Conservation (phyloP, 2,888 invertebrate genomes). For the Ophioninae sp. region DNA sequence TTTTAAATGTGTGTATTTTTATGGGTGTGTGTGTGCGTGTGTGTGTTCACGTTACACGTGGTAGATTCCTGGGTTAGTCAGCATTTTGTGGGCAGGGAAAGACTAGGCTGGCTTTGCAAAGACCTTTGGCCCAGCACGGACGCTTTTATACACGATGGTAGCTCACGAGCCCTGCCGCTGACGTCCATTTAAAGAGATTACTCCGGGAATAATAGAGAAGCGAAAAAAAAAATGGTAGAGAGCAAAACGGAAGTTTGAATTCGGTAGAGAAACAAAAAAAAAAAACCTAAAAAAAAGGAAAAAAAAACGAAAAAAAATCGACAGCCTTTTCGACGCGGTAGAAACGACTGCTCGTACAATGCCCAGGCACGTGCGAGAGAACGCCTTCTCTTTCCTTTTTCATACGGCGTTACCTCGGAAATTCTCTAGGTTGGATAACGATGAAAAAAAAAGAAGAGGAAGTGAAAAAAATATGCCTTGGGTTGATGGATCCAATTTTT, state of each 20-base stretch:
- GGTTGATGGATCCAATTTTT: too few relatives aligned
- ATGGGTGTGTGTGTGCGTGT: slow-evolving; percentile 19
- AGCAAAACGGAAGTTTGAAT: slow-evolving; percentile 18
- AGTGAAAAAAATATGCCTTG: too few relatives aligned
- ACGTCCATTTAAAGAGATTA: slow-evolving; percentile 43
- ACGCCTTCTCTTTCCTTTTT: too few relatives aligned
- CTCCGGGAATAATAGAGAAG: slow-evolving; percentile 27
- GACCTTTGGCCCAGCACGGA: not conserved
- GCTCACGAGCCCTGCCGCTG: slow-evolving; percentile 35
- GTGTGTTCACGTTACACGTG: not conserved
- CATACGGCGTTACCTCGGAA: too few relatives aligned
- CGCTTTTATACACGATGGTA: slow-evolving; percentile 13
- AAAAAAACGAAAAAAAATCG: too few relatives aligned
- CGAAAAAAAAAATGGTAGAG: slow-evolving; percentile 9
- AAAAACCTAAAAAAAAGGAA: too few relatives aligned
- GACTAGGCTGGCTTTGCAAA: slow-evolving; percentile 22
- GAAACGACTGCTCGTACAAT: too few relatives aligned
- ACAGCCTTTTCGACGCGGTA: not conserved
- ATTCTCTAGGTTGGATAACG: too few relatives aligned
- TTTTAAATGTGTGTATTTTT: not conserved
- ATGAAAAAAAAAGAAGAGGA: too few relatives aligned
- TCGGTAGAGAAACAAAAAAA: not conserved
- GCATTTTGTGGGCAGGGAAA: slow-evolving; percentile 64
- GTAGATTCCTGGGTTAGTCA: slow-evolving; percentile 66
- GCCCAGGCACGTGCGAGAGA: too few relatives aligned